These are phyloP conservation scores for Passer domesticus DNA, from an alignment of 2,113 vertebrate genomes.

Conservation along the genomic window DNA sequence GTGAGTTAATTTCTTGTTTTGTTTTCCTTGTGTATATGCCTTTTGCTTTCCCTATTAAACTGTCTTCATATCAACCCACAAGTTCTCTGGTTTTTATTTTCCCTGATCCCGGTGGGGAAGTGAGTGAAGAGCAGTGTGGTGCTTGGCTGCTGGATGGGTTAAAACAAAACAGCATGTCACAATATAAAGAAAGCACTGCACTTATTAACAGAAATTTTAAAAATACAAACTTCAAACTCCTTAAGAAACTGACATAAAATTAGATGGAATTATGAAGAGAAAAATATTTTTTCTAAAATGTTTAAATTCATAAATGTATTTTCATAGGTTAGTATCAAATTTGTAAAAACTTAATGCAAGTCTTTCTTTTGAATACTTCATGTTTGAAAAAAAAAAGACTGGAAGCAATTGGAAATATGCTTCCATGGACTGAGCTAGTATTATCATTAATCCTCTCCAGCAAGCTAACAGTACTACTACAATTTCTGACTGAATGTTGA, in stretches of 20 bases:
- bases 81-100: not conserved
- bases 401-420: not conserved
- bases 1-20: not conserved
- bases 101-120: not conserved
- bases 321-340: not conserved
- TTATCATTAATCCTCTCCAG: not conserved
- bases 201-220: not conserved
- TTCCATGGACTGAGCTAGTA: not conserved
- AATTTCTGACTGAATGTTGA: not conserved
- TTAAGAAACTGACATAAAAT: not conserved
- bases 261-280: not conserved
- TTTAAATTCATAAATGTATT: not conserved
- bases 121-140: not conserved
- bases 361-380: not conserved
- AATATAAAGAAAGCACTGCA: not conserved
- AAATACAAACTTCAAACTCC: not conserved
- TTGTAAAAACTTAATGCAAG: not conserved
- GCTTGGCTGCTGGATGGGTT: not conserved
- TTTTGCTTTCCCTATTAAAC: not conserved
- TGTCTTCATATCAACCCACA: not conserved
- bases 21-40: not conserved
- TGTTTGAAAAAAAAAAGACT: not conserved
- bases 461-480: not conserved
- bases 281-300: not conserved
- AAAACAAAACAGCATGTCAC: not conserved